These are phyloP conservation scores for Echinometra lucunter DNA, from an alignment of 53 echinoderm and acorn worm species.

Conservation along the genomic window DNA sequence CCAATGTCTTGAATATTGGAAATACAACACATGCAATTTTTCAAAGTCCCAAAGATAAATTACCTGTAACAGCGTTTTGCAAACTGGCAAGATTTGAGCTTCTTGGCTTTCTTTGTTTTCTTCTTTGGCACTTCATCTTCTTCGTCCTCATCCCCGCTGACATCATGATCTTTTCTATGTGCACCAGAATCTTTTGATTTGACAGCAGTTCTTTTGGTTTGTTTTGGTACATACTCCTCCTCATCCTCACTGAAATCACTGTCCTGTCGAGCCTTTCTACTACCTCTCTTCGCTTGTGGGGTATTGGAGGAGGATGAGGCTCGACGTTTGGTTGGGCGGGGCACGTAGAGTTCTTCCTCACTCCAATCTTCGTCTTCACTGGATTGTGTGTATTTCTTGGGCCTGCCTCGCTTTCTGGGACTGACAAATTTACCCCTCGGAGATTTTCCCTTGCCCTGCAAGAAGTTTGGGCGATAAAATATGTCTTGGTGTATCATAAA, in stretches of 20 bases:
- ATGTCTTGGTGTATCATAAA: not conserved
- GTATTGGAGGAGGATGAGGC: slow-evolving; percentile 64
- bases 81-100: slow-evolving; percentile 76
- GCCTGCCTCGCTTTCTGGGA: slow-evolving; percentile 70
- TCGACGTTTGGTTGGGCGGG: slow-evolving; percentile 80
- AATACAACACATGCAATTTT: not conserved
- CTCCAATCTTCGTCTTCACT: slow-evolving; percentile 83
- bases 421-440: slow-evolving; percentile 69
- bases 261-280: slow-evolving; percentile 38
- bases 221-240: slow-evolving; percentile 70
- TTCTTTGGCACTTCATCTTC: slow-evolving; percentile 57
- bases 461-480: not conserved
- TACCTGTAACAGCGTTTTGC: slow-evolving; percentile 87
- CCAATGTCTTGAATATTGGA: too few relatives aligned
- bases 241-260: slow-evolving; percentile 65
- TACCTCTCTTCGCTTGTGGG: slow-evolving; percentile 58
- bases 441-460: slow-evolving; percentile 59
- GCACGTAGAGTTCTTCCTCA: slow-evolving; percentile 88
- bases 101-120: slow-evolving; percentile 72
- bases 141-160: slow-evolving; percentile 54
- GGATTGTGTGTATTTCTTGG: slow-evolving; percentile 68
- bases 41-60: not conserved
- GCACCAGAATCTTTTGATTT: not conserved
- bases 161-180: slow-evolving; percentile 39
- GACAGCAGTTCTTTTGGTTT: slow-evolving; percentile 64